Percentiles rank a stretch among this genome's conserved stretches.
Conservation (phyloP, 2,888 invertebrate genomes). For the Pteria penguin region DNA sequence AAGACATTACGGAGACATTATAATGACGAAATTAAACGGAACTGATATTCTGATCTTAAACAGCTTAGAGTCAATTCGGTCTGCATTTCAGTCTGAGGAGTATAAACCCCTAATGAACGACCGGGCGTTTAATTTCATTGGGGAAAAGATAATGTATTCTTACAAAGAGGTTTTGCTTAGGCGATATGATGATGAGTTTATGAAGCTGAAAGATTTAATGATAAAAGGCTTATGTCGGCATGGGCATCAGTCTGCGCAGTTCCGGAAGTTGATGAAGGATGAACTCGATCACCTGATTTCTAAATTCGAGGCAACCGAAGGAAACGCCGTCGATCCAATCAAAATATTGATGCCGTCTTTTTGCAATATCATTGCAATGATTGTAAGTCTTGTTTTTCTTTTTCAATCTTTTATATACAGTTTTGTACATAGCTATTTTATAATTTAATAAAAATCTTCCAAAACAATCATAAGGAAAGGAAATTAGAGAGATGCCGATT, state of each 20-base stretch:
- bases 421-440: neutral
- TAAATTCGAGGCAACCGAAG: conserved; percentile 35
- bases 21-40: conserved; percentile 56
- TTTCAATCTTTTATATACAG: neutral
- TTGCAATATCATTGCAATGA: conserved; percentile 52
- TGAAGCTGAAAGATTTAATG: conserved; percentile 49
- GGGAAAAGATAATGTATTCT: conserved; percentile 48
- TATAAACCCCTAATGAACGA: conserved; percentile 48
- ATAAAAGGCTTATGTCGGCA: conserved; percentile 37
- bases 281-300: conserved; percentile 40
- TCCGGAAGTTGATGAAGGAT: conserved; percentile 11
- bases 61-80: conserved; percentile 50
- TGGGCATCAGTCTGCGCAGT: conserved; percentile 28
- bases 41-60: conserved; percentile 54
- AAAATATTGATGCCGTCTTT: conserved; percentile 49
- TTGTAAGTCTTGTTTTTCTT: conserved; percentile 50
- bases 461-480: conserved; percentile 9
- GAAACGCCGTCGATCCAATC: conserved; percentile 43
- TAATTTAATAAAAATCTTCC: neutral
- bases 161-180: conserved; percentile 57
- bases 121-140: conserved; percentile 56
- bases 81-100: conserved; percentile 53
- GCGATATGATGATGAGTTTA: conserved; percentile 46
- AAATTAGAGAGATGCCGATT: neutral
- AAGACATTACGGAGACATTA: conserved; percentile 51